These are phyloP conservation scores for Pammene fasciana DNA, from an alignment of 2,888 invertebrate genomes.

Conservation along the genomic window DNA sequence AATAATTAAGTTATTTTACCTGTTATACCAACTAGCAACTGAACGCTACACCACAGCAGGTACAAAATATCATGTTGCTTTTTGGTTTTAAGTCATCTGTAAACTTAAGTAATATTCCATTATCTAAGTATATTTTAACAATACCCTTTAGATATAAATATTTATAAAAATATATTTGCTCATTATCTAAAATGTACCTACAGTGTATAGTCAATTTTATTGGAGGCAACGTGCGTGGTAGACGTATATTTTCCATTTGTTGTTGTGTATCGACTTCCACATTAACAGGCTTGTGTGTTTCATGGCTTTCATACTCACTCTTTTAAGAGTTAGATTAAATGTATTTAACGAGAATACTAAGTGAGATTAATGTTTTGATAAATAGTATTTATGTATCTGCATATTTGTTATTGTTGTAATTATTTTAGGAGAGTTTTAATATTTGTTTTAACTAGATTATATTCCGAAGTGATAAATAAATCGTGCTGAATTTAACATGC, in stretches of 20 bases:
- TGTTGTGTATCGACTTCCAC: slow-evolving; percentile 45
- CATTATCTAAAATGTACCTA: slow-evolving; percentile 78
- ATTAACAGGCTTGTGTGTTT: slow-evolving; percentile 64
- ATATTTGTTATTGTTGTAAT: slow-evolving; percentile 81
- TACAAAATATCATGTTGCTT: slow-evolving; percentile 48
- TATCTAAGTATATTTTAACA: slow-evolving; percentile 76
- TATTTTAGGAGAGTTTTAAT: slow-evolving; percentile 81
- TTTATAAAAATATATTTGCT: slow-evolving; percentile 77
- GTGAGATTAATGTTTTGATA: slow-evolving; percentile 81
- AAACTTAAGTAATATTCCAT: slow-evolving; percentile 80
- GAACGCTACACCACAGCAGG: slow-evolving; percentile 13
- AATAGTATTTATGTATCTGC: slow-evolving; percentile 59
- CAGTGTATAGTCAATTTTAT: slow-evolving; percentile 68
- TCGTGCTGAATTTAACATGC: slow-evolving; percentile 59
- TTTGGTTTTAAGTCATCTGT: slow-evolving; percentile 62
- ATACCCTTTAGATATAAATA: slow-evolving; percentile 69
- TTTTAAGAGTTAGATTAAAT: slow-evolving; percentile 66
- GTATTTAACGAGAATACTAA: slow-evolving; percentile 72
- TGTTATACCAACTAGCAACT: slow-evolving; percentile 2
- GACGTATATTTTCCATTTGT: slow-evolving; percentile 43
- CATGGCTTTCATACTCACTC: slow-evolving; percentile 61
- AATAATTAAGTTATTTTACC: slow-evolving; percentile 7
- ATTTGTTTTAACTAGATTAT: slow-evolving; percentile 74
- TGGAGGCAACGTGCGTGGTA: slow-evolving; percentile 50
- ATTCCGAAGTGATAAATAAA: slow-evolving; percentile 62